phyloP scores from a whole-genome alignment of 2,888 invertebrate species.

The Boloria euphrosyne region DNA sequence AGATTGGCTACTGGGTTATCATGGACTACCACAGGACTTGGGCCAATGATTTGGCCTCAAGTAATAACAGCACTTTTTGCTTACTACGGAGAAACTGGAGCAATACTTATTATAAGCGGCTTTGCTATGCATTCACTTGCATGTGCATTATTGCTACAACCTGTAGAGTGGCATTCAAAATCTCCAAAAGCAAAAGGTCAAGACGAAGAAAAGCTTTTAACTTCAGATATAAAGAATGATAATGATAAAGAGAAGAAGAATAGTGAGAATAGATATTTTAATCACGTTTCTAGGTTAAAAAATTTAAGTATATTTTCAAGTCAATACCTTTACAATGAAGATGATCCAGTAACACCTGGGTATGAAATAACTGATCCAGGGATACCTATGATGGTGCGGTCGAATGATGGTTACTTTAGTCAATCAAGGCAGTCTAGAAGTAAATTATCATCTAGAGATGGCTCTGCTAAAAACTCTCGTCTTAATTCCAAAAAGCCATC shows the following conservation, averaged over 20 bases:
- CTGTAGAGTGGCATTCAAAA: conserved; percentile 88
- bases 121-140: conserved; percentile 86
- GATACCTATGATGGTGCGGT: conserved; percentile 85
- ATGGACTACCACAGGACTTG: conserved; percentile 87
- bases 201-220: conserved; percentile 58
- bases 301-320: conserved; percentile 81
- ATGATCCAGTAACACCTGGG: conserved; percentile 83
- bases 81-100: conserved; percentile 84
- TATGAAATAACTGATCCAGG: conserved; percentile 86
- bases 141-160: conserved; percentile 86
- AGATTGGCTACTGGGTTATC: conserved; percentile 87
- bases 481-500: conserved; percentile 74
- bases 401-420: conserved; percentile 85
- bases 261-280: conserved; percentile 70
- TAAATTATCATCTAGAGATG: conserved; percentile 67
- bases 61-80: conserved; percentile 85
- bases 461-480: conserved; percentile 71
- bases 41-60: conserved; percentile 88
- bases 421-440: conserved; percentile 75
- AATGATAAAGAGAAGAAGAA: conserved; percentile 48
- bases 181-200: conserved; percentile 53
- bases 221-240: conserved; percentile 43
- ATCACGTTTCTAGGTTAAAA: conserved; percentile 66
- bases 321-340: conserved; percentile 85
- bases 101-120: conserved; percentile 85